Conservation (phyloP, 2,113 vertebrate genomes). For the Elgaria multicarinata region DNA sequence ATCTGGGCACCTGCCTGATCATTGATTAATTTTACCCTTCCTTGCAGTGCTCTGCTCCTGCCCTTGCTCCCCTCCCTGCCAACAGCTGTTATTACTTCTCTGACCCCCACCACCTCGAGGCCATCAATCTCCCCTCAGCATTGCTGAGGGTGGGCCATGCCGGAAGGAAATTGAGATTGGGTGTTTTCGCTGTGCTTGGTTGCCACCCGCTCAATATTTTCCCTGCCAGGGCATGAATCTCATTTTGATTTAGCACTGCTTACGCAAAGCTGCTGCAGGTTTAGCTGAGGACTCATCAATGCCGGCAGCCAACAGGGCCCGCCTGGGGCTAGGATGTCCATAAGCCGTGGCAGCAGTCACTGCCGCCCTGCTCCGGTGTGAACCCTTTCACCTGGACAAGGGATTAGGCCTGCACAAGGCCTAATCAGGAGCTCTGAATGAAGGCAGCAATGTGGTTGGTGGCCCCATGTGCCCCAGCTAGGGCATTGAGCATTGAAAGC, state of each 20-base stretch:
- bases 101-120: background rate
- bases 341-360: background rate
- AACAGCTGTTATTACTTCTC: background rate
- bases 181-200: slow-evolving; percentile 9
- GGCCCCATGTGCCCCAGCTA: too few species aligned
- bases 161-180: slow-evolving; percentile 34
- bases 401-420: too few species aligned
- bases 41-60: background rate
- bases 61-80: background rate
- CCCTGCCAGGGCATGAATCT: background rate
- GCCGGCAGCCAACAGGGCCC: accelerated
- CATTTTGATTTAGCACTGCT: background rate
- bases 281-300: background rate
- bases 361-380: background rate
- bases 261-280: accelerated
- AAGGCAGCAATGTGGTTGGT: too few species aligned
- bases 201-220: background rate
- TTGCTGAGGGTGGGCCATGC: background rate
- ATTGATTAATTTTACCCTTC: background rate
- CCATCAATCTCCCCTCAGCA: background rate
- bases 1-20: background rate
- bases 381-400: too few species aligned
- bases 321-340: background rate
- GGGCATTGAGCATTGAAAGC: too few species aligned
- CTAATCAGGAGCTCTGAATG: too few species aligned